Conservation (phyloP, 1,140 invertebrate species). For the Panagrolaimus sp. region DNA sequence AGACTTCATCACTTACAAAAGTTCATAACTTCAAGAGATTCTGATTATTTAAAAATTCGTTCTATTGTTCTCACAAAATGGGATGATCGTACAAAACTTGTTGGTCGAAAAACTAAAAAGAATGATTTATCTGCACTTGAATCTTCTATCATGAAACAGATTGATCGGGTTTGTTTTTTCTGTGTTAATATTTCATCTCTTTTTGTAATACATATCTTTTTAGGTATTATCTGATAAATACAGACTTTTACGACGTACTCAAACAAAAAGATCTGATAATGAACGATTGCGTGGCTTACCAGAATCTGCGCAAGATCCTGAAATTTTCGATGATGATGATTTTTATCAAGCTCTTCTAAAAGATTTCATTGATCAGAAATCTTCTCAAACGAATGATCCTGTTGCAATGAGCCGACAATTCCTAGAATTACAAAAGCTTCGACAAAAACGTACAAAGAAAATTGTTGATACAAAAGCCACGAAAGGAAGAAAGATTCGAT, state of each 20-base stretch:
- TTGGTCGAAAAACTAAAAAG: constrained; percentile 30
- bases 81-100: constrained; percentile 33
- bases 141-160: constrained; percentile 24
- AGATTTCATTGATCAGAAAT: constrained; percentile 84
- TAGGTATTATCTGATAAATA: constrained; percentile 35
- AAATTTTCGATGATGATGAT: constrained; percentile 93
- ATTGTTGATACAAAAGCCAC: constrained; percentile 78
- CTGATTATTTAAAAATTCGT: background rate
- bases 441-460: constrained; percentile 66
- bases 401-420: constrained; percentile 66
- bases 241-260: constrained; percentile 34
- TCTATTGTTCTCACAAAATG: constrained; percentile 31
- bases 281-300: background rate
- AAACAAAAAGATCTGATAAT: constrained; percentile 33
- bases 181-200: constrained; percentile 13
- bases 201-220: constrained; percentile 13
- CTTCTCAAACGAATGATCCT: constrained; percentile 73
- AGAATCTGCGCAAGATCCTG: constrained; percentile 62
- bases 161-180: constrained; percentile 26
- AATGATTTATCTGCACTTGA: constrained; percentile 31
- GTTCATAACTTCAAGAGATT: background rate
- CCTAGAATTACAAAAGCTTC: constrained; percentile 80
- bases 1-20: constrained; percentile 3
- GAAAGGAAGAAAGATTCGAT: constrained; percentile 70
- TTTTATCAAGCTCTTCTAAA: constrained; percentile 87